Base-by-base conservation (phyloP, 2,888 invertebrate genomes). In the Didymodactylos carnosus region DNA sequence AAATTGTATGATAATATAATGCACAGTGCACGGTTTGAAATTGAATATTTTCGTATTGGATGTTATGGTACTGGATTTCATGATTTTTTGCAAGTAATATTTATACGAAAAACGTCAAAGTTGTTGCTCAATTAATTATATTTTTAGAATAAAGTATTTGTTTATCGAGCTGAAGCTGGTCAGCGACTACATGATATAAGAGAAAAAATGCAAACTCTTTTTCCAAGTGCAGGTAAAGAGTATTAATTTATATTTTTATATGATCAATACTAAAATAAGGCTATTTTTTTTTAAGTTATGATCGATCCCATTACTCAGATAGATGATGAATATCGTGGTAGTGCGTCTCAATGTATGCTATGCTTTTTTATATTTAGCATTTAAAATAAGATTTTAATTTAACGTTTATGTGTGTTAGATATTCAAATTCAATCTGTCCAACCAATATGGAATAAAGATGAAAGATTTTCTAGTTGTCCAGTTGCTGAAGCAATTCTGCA, bases 21-120 rank as follows among this genome's bases (percentile, higher is more conserved):
- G 80, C 90, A 89, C 8, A 79, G 78, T 6, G 77, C 75, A 43
- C 86, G 94, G 76, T 92, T 91, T 0, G 93, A 94, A 80, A 93
- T 93, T 0, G 92, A 94, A 83, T 95, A 94, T 82, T 95, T 94
- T 82, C 86, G 93, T 71, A 94, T 95, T 72, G 94, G 93, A 13
- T 95, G 93, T 84, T 94, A 92, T 80, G 95, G 94, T 25, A 88
- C 90, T 79, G 91, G 91, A 49, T 91, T 94, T 81, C 94, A 94
- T 6, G 85, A 91, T n/a, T 94, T 94, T 84, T 91, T 94, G 69
- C 87, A 93, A 84, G 94, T 94, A 84, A 86, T 39, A 8, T 73
- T 6, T 23, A 3, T 2, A 23, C n/a, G n/a, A n/a, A n/a, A n/a
- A n/a, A n/a, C n/a, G n/a, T n/a, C n/a, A n/a, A n/a, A n/a, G n/a